Base-by-base conservation (phyloP, 2,797 vertebrate species). In the Phoeniculus purpureus region DNA sequence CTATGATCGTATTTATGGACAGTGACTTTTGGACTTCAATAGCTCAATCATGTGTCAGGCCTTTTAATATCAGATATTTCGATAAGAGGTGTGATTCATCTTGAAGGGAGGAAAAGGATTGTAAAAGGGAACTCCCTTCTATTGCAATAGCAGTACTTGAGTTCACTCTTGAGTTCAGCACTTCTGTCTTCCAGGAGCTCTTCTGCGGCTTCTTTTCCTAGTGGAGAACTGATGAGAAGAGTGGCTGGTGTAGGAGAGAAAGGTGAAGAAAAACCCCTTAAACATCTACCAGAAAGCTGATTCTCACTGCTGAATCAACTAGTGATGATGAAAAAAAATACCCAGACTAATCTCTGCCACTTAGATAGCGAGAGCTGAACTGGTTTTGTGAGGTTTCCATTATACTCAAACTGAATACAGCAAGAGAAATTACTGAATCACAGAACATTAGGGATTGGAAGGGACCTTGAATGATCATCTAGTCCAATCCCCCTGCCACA, bases 101-200 rank as follows among this genome's bases (percentile, higher is more conserved):
- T 77, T 70, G 72, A 74, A 92, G 67, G 64, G n/a, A 93, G 87
- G 94, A 95, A 96, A 95, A 96, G 84, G 66, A 87, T 94, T 56
- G 37, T 87, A 87, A 87, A 58, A 96, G 94, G 96, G 94, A 95
- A 96, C 92, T 95, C 91, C 95, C 91, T 96, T 79, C 79, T 92
- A 79, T 76, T 95, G 88, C 84, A 91, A 95, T 27, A 89, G 66
- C 55, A 48, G 45, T 32, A 66, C 72, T 88, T 92, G 83, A 94
- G 94, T 89, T 94, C 83, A 95, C 2, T 1, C 40, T 82, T 70
- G 65, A 91, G 87, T 94, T 95, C 89, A 76, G 22, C 9, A 9
- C 25, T 67, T 87, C 51, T 90, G 90, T 67, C 91, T 96, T 95
- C 79, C 86, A 93, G 79, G 26, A 94, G 76, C 37, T 51, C 15